Base-by-base conservation (phyloP, 35 echinoderm and acorn worm genomes). In the Diadema setosum region DNA sequence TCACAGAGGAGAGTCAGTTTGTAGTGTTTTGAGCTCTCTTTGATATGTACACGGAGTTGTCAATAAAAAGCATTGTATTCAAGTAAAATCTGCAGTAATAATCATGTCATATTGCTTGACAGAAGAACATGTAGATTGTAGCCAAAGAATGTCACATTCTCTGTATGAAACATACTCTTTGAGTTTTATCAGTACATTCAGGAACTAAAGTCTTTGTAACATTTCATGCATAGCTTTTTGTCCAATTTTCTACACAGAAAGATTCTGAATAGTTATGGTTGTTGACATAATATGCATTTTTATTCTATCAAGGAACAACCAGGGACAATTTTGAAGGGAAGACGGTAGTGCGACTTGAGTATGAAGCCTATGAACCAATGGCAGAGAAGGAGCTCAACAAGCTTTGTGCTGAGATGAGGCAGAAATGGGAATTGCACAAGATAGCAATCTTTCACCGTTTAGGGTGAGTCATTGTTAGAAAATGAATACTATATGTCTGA, bases 281-380 rank as follows among this genome's bases (percentile, higher is more conserved):
- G n/a, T n/a, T n/a, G n/a, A n/a, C n/a, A n/a, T n/a, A n/a, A n/a
- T n/a, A n/a, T n/a, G n/a, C n/a, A n/a, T n/a, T n/a, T 78, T 29
- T 26, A 16, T 46, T 33, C 43, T 14, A 27, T n/a, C n/a, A n/a
- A 97, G 95, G 95, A 24, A 97, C 91, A 82, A 97, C 95, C 23
- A 85, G 95, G 45, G 85, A 97, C 39, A 93, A 97, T 80, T 97
- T 90, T 90, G 87, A 97, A 14, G 95, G 87, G 4, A 97, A 97
- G 65, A 91, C 74, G 18, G 95, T 97, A 34, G 57, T 87, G 9
- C 42, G 65, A 27, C 49, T 97, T 43, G 95, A 97, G 45, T 97
- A 97, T 60, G 95, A 97, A 70, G 91, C 87, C 0, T 97, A 93
- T 49, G 60, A 83, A 50, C 78, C 91, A 2, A 97, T 97, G 95